Evolutionary conservation across 1,140 invertebrate genomes (phyloP).

Genomic region (Rhynchophorus ferrugineus): DNA sequence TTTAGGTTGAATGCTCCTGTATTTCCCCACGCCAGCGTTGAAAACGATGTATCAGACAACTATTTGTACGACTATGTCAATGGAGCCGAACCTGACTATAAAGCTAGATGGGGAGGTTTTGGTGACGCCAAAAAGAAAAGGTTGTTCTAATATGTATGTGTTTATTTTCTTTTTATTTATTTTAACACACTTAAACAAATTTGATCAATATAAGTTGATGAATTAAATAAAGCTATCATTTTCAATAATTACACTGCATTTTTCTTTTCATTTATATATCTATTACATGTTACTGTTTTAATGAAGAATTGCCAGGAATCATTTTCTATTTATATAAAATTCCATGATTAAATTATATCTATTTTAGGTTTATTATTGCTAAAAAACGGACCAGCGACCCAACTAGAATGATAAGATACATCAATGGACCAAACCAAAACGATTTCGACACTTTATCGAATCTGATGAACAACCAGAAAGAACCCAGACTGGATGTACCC

Average conservation of each 20-base stretch:
- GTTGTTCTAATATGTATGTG: conserved; percentile 26
- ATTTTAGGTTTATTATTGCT: conserved; percentile 11
- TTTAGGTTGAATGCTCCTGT: conserved; percentile 33
- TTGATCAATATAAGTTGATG: too few species aligned
- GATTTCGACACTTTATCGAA: conserved; percentile 36
- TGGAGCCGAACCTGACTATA: conserved; percentile 25
- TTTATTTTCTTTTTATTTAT: conserved; percentile 5
- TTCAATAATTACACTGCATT: too few species aligned
- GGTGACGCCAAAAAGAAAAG: conserved; percentile 32
- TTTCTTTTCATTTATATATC: too few species aligned
- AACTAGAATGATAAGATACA: conserved; percentile 34
- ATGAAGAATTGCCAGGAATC: background rate
- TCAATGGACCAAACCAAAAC: conserved; percentile 35
- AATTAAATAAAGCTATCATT: too few species aligned
- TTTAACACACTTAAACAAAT: too few species aligned
- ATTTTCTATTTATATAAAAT: background rate
- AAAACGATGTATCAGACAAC: conserved; percentile 22
- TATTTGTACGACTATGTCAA: conserved; percentile 26
- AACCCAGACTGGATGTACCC: conserved; percentile 27
- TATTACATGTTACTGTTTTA: too few species aligned
- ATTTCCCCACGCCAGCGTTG: conserved; percentile 30
- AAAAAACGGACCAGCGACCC: conserved; percentile 33
- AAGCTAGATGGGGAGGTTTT: conserved; percentile 28
- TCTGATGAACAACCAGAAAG: conserved; percentile 33
- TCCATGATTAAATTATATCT: background rate